Percentiles rank a stretch among this genome's conserved stretches.
These are phyloP conservation scores for Poeciliopsis turneri DNA, from an alignment of 2,797 vertebrate species.

Conservation along the genomic window DNA sequence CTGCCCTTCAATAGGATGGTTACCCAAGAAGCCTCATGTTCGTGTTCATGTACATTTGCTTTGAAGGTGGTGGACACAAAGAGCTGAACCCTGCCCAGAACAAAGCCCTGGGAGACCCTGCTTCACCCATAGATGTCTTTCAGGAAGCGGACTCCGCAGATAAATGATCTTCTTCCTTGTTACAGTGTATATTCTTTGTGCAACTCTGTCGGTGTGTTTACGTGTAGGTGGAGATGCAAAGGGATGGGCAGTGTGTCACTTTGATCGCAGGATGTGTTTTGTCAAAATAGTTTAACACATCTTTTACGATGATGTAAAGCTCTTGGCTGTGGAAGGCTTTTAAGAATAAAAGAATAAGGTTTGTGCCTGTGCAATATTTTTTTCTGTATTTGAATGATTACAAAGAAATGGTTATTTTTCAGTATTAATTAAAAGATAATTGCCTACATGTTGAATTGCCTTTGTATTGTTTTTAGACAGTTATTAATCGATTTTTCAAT, in stretches of 20 bases:
- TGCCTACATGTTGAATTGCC: neutral
- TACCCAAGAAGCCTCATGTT: slow-evolving; percentile 87
- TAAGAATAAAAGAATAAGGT: slow-evolving; percentile 5
- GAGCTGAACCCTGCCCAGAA: slow-evolving; percentile 77
- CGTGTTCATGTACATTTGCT: slow-evolving; percentile 83
- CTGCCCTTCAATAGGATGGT: slow-evolving; percentile 80
- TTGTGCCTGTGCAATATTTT: neutral
- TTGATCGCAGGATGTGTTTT: slow-evolving; percentile 64
- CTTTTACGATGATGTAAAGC: slow-evolving; percentile 36
- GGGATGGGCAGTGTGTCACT: slow-evolving; percentile 51
- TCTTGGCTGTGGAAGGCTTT: slow-evolving; percentile 15
- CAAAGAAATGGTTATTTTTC: neutral
- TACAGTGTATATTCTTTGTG: slow-evolving; percentile 39
- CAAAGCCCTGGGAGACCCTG: slow-evolving; percentile 79
- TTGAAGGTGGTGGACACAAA: slow-evolving; percentile 86
- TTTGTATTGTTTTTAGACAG: neutral
- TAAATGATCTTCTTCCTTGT: slow-evolving; percentile 67
- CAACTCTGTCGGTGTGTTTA: slow-evolving; percentile 20
- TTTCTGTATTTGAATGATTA: neutral
- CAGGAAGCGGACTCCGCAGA: slow-evolving; percentile 68
- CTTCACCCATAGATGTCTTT: slow-evolving; percentile 76
- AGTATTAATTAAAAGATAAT: neutral
- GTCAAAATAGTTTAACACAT: slow-evolving; percentile 71
- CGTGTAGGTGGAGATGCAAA: slow-evolving; percentile 29
- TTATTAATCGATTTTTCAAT: neutral